Evolutionary conservation across 2,113 vertebrate species (phyloP).

Genomic region (Myrmophylax atrothorax): DNA sequence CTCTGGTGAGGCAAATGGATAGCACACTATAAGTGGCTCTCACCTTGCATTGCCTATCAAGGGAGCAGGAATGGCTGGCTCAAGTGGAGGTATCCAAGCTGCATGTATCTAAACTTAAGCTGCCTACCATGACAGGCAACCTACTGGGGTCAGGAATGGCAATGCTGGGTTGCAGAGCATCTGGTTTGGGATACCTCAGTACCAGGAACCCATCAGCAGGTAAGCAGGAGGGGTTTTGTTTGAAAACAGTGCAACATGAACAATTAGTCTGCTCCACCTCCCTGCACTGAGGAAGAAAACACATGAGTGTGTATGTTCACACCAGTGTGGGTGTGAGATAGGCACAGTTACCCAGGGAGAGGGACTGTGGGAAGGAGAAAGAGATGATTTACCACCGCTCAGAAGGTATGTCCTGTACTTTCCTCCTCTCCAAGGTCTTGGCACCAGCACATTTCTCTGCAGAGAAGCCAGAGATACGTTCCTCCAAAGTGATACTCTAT

Average conservation of each 20-base stretch:
- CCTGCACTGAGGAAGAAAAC: neutral
- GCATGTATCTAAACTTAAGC: neutral
- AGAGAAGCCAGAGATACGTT: neutral
- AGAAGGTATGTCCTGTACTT: neutral
- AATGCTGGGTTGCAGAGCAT: neutral
- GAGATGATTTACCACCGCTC: neutral
- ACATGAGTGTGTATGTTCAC: no score
- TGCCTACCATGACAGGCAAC: neutral
- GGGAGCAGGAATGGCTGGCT: neutral
- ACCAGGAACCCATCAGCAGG: neutral
- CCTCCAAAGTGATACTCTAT: constrained; percentile 57
- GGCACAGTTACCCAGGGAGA: neutral
- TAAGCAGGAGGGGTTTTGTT: neutral
- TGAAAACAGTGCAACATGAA: neutral
- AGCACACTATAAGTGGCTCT: neutral
- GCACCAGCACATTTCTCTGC: constrained; percentile 35
- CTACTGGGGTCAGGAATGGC: neutral
- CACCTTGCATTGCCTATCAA: neutral
- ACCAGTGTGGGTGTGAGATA: neutral
- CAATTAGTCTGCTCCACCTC: neutral
- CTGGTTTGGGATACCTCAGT: neutral
- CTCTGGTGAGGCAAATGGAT: neutral
- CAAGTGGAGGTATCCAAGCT: neutral
- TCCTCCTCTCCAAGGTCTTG: constrained; percentile 54
- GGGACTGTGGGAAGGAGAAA: neutral